Base-by-base conservation (phyloP, 30 jellyfish, hydroid and myxozoan species). In the Pseudorhiza aurosa region DNA sequence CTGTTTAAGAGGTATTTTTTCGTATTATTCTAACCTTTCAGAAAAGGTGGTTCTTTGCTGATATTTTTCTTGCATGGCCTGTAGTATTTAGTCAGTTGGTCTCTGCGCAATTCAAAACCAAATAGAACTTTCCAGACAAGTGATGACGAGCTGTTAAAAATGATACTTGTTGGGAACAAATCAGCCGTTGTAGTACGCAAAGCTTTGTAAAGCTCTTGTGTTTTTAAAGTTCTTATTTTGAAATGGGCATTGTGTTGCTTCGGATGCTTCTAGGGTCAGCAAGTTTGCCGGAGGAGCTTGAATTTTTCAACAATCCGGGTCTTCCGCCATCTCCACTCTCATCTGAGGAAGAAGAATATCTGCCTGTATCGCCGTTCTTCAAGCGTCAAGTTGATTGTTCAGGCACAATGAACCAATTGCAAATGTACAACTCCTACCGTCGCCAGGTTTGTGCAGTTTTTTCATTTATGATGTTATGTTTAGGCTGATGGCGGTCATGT, bases 291-390 rank as follows among this genome's bases (percentile, higher is more conserved):
- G 62, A 73, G 55, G 89, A 85, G 30, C 55, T 85, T 28, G 89
- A 85, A 43, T 85, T 29, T 37, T 77, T 85, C 62, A 72, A 73
- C 45, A 85, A 47, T 49, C 96, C 96, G 4, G 42, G 42, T 39
- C 70, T 72, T 32, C 96, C 96, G 31, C 75, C 85, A 24, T 85
- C 96, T 7, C 96, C 96, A 22, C 64, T 85, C 33, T 72, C 96
- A 32, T 60, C 89, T 10, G 96, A 85, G 7, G 89, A 85, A 44
- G 96, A 85, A 8, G 96, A 72, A 35, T 59, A 56, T 63, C 65
- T 68, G 8, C 96, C 96, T 8, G 88, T 83, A 12, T 83, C 95
- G 14, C 95, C 95, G 11, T 83, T 83, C 22, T 83, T 83, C 75
- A 71, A 72, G 26, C 56, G 95, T 15, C 95, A 83, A 78, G 78